Evolutionary conservation across 2,797 vertebrate species (phyloP), one percentile per base, ranked within the genome.

Genomic region (Peromyscus melanophrys): DNA sequence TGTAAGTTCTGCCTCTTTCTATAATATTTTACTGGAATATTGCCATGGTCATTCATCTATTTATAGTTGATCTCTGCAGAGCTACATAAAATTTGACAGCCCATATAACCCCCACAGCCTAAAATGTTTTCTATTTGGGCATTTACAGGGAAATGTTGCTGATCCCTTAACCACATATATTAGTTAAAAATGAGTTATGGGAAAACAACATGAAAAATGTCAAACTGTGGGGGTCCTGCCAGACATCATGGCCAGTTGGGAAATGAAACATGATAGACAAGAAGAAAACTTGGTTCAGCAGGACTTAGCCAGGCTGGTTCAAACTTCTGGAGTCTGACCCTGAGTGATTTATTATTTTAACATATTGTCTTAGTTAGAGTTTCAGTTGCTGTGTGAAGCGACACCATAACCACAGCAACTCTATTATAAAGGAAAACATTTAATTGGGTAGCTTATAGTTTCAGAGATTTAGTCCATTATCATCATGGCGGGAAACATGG

Each of bases 181-280:
- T 52, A 34, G 78, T 90, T 75, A 46, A 78, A 87, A 81, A 34
- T 76, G 19, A 85, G 34, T 69, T 67, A 21, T 73, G 71, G 55
- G 46, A 71, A 19, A 94, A 55, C 5, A 83, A 92, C 21, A 69
- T 94, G 49, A 65, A 88, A 95, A 71, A 85, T 71, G 61, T 40
- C 34, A n/a, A 55, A 13, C 3, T 55, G 31, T 23, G 34, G 34
- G 34, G 2, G 34, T 25, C 78, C 65, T 67, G 65, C 31, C 65
- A 81, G n/a, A 31, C 31, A 80, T 80, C 49, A 55, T 10, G 16
- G 78, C 52, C 52, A 25, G 19, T 2, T 81, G 4, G 52, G 34
- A n/a, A 81, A 37, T 5, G 34, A 55, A 80, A 19, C 34, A 34
- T 81, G 52, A 37, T 52, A 57, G 52, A 49, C 52, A 80, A n/a